These are phyloP conservation scores for Stichopus horrens DNA, from an alignment of 53 echinoderm and acorn worm genomes.

Conservation along the genomic window DNA sequence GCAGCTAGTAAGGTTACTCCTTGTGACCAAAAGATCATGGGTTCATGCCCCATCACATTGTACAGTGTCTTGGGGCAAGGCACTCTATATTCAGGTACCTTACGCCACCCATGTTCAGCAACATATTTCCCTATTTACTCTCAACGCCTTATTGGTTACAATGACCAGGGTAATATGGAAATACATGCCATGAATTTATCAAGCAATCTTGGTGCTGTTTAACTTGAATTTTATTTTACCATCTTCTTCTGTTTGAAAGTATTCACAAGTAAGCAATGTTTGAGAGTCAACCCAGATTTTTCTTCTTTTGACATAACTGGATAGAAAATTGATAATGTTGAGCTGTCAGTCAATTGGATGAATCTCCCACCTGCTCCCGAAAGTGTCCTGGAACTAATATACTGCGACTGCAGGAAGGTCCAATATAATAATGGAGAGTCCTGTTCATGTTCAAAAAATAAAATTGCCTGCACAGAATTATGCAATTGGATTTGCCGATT, in stretches of 20 bases:
- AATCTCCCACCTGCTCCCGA: too few relatives aligned
- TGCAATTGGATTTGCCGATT: slow-evolving; percentile 1
- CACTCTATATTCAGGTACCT: too few relatives aligned
- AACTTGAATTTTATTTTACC: background rate
- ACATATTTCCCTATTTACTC: too few relatives aligned
- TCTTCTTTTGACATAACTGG: background rate
- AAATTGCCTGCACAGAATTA: slow-evolving; percentile 27
- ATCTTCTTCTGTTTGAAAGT: slow-evolving; percentile 2
- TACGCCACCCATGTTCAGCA: too few relatives aligned
- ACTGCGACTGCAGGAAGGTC: slow-evolving; percentile 12
- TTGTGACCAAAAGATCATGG: too few relatives aligned
- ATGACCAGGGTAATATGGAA: too few relatives aligned
- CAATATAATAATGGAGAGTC: background rate
- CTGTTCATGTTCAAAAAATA: slow-evolving; percentile 15
- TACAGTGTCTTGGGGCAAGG: too few relatives aligned
- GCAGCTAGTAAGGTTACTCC: too few relatives aligned
- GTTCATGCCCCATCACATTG: too few relatives aligned
- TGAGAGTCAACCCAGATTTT: slow-evolving; percentile 9
- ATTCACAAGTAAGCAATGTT: background rate
- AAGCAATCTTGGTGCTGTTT: background rate
- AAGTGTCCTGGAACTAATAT: too few relatives aligned
- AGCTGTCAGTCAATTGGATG: background rate
- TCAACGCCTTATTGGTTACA: too few relatives aligned
- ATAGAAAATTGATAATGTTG: slow-evolving; percentile 7
- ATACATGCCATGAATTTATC: background rate